phyloP scores from a whole-genome alignment of 2,113 vertebrate species.

The Pelecanus crispus region DNA sequence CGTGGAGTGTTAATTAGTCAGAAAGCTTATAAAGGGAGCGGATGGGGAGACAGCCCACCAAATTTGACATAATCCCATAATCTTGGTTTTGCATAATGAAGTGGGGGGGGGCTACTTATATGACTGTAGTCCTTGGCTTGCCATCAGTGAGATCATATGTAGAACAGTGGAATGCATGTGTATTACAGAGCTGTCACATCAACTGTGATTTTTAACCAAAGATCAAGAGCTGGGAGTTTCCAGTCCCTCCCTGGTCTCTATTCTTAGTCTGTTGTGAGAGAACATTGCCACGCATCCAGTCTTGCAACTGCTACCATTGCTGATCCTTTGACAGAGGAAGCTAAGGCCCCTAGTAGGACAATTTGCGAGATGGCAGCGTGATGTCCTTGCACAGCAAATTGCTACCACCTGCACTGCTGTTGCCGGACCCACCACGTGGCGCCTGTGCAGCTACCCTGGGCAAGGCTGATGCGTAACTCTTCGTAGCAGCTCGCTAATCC shows the following conservation, averaged over 20 bases:
- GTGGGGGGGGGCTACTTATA: background rate
- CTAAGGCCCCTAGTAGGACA: background rate
- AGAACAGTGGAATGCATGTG: background rate
- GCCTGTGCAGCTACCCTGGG: background rate
- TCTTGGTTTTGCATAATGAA: background rate
- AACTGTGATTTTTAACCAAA: background rate
- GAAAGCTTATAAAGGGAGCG: background rate
- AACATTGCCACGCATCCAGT: fast-evolving
- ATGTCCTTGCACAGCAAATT: background rate
- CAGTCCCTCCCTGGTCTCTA: background rate
- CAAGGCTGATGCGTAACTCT: background rate
- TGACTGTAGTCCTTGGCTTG: background rate
- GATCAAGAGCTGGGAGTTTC: background rate
- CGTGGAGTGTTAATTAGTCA: background rate
- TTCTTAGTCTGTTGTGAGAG: background rate
- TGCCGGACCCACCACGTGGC: background rate
- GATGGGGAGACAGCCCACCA: background rate
- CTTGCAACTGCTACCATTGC: background rate
- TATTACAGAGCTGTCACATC: background rate
- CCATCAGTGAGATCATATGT: background rate
- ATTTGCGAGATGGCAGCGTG: fast-evolving
- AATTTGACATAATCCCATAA: background rate
- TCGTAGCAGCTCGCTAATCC: background rate
- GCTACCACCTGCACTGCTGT: background rate
- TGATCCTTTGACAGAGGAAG: background rate